Base-by-base conservation (phyloP, 2,888 invertebrate species). In the Sarcophaga caerulescens region DNA sequence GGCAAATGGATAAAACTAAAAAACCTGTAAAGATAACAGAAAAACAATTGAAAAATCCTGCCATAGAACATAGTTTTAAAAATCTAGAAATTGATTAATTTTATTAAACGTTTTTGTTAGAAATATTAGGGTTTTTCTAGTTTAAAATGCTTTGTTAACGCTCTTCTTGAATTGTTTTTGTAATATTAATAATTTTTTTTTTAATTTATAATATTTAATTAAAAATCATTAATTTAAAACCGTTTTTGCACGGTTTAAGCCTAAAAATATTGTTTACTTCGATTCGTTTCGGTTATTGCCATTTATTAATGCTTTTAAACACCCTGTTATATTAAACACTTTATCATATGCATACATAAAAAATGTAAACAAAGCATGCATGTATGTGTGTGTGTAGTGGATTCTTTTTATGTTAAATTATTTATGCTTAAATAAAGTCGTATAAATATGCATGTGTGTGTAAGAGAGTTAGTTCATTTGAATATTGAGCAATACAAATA, bases 1-100 rank as follows among this genome's bases (percentile, higher is more conserved):
- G 93, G 93, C 90, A 89, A 85, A 84, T 91, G 52, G 94, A 95
- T 88, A 95, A 95, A 81, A 70, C 78, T 44, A 91, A 90, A 65
- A 90, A 90, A 84, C 65, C 73, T 21, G 8, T 59, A 19, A 79
- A 87, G 71, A 45, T 65, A 25, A 44, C 69, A 60, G 59, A 78
- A 17, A 74, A 25, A 25, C 4, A 68, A 0, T 0, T 63, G 10
- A 70, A 70, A 17, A 68, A 21, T 3, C 10, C 45, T 10, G 57
- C 70, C 44, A 5, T 77, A n/a, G 47, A 63, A 19, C 88, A 88
- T 6, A 89, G 85, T 60, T 87, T 91, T 21, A 90, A 89, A 71
- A 81, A 88, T 19, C 73, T 91, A 76, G 91, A 91, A 87, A 91
- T 91, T 70, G 91, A 91, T 89, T 91, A 71, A 71, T 52, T 4